Conservation (phyloP, 2,888 invertebrate genomes). For the Caenorhabditis uteleia region DNA sequence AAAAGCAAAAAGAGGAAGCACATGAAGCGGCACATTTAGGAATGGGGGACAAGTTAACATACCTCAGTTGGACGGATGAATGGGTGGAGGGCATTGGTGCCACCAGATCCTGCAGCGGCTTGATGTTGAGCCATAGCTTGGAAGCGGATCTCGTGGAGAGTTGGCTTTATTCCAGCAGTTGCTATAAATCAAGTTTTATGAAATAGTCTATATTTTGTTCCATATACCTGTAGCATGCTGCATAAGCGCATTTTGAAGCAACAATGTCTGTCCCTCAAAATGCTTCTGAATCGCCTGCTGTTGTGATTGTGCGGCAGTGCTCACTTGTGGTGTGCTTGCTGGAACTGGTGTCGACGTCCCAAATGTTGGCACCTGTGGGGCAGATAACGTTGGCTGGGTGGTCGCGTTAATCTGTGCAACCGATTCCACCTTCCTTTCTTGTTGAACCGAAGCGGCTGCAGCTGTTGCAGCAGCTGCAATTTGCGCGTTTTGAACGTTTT, state of each 20-base stretch:
- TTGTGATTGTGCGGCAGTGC: too few species aligned
- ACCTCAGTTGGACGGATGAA: slow-evolving; percentile 38
- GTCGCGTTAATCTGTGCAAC: slow-evolving; percentile 6
- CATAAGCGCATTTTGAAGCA: slow-evolving; percentile 53
- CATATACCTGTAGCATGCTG: too few species aligned
- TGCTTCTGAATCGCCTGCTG: slow-evolving; percentile 27
- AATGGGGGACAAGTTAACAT: not conserved
- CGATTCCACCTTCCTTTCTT: too few species aligned
- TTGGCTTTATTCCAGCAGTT: slow-evolving; percentile 15
- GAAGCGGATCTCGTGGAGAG: slow-evolving; percentile 29
- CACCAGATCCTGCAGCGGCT: slow-evolving; percentile 9
- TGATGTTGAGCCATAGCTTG: slow-evolving; percentile 37
- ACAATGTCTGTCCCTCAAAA: slow-evolving; percentile 34
- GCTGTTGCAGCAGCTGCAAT: not conserved
- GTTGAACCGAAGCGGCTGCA: too few species aligned
- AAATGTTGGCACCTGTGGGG: not conserved
- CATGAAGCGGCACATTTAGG: not conserved
- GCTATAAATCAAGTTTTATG: slow-evolving; percentile 4
- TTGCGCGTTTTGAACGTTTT: slow-evolving; percentile 12
- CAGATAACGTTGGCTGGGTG: slow-evolving; percentile 14
- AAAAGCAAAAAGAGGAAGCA: not conserved
- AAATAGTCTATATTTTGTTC: too few species aligned
- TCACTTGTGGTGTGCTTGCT: not conserved
- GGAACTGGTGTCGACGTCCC: not conserved
- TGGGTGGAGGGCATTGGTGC: slow-evolving; percentile 22